phyloP scores from a whole-genome alignment of 2,888 invertebrate species.

The Halocaridina rubra region DNA sequence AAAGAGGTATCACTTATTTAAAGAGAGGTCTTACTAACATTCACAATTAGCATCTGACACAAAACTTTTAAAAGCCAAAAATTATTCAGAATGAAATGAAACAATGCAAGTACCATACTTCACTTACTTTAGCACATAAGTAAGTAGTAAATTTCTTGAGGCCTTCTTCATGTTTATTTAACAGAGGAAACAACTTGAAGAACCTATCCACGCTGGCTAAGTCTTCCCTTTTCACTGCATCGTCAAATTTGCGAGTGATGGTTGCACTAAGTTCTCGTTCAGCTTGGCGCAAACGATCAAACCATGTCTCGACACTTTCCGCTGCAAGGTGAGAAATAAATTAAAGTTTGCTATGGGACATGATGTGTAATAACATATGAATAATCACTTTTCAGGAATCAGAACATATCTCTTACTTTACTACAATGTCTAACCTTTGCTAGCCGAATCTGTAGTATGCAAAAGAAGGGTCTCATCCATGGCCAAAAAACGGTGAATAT shows the following conservation, averaged over 20 bases:
- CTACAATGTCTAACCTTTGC: constrained; percentile 27
- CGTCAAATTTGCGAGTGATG: constrained; percentile 86
- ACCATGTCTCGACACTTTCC: constrained; percentile 78
- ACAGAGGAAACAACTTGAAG: constrained; percentile 95
- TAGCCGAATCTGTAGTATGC: constrained; percentile 54
- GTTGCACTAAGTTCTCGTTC: constrained; percentile 78
- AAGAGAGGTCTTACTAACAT: not conserved
- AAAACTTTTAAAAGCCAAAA: too few relatives aligned
- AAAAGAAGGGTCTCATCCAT: constrained; percentile 86
- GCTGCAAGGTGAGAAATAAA: not conserved
- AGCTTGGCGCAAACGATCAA: constrained; percentile 80
- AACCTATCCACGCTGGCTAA: constrained; percentile 91
- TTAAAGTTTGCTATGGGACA: not conserved
- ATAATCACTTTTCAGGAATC: too few relatives aligned
- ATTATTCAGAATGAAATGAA: too few relatives aligned
- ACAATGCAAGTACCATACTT: not conserved
- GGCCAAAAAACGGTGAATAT: constrained; percentile 91
- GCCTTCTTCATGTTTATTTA: constrained; percentile 91
- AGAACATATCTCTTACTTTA: too few relatives aligned
- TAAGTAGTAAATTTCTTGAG: constrained; percentile 88
- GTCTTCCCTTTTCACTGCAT: constrained; percentile 89
- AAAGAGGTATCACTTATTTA: not conserved
- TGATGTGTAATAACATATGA: not conserved
- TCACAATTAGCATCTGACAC: too few relatives aligned
- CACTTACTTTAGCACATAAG: constrained; percentile 80